phyloP scores from a whole-genome alignment of 2,888 invertebrate species.

The Synanthedon andrenaeformis region DNA sequence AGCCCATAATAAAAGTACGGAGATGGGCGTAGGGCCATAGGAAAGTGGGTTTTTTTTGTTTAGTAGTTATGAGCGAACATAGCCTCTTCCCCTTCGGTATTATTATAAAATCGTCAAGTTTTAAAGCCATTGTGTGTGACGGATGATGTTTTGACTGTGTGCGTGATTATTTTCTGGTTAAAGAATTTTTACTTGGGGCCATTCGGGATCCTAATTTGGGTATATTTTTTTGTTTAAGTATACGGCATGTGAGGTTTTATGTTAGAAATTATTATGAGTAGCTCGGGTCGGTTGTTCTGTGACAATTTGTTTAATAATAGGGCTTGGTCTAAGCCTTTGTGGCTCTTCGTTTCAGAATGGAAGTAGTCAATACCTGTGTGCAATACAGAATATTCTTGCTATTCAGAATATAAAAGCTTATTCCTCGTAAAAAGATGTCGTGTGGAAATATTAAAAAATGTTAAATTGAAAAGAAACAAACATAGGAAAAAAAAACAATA shows the following conservation, averaged over 20 bases:
- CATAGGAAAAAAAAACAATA: no score
- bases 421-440: no score
- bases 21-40: slow-evolving; percentile 49
- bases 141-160: slow-evolving; percentile 46
- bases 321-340: no score
- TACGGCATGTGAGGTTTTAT: background rate
- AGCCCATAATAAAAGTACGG: slow-evolving; percentile 44
- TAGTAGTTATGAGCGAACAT: slow-evolving; percentile 14
- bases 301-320: background rate
- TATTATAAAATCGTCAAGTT: slow-evolving; percentile 68
- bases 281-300: background rate
- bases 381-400: no score
- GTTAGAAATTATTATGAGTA: background rate
- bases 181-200: slow-evolving; percentile 14
- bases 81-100: slow-evolving; percentile 38
- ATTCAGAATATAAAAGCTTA: no score
- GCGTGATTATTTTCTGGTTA: slow-evolving; percentile 12
- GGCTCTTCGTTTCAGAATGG: no score
- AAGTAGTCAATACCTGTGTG: no score
- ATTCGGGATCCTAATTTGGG: slow-evolving; percentile 16
- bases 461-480: no score
- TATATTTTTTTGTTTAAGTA: background rate
- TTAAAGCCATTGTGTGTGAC: slow-evolving; percentile 40
- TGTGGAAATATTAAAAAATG: no score
- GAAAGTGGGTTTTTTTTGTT: slow-evolving; percentile 33